Percentiles rank a stretch among this genome's conserved stretches.
These are phyloP conservation scores for Hartigia nigra DNA, from an alignment of 2,888 invertebrate genomes.

Conservation along the genomic window DNA sequence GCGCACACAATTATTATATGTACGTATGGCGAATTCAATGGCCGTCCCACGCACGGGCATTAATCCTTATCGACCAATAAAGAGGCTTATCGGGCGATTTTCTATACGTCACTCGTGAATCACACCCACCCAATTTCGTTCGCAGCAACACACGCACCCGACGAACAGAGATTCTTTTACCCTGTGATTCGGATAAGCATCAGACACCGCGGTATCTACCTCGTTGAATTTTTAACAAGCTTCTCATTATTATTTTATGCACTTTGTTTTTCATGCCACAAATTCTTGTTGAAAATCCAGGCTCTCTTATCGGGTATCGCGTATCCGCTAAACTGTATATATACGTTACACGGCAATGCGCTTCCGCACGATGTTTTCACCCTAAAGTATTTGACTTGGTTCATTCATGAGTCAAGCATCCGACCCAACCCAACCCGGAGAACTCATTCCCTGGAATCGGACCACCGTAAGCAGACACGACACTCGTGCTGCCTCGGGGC, in stretches of 20 bases:
- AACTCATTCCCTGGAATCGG: slow-evolving; percentile 2
- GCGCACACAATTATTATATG: neutral
- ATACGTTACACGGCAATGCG: neutral
- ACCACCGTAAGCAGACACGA: neutral
- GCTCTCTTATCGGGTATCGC: neutral
- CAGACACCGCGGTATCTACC: neutral
- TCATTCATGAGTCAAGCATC: slow-evolving; percentile 18
- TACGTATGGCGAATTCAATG: slow-evolving; percentile 15
- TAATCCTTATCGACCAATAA: slow-evolving; percentile 40
- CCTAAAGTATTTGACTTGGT: slow-evolving; percentile 23
- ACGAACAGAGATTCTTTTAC: neutral
- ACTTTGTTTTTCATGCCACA: neutral
- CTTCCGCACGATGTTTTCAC: slow-evolving; percentile 2
- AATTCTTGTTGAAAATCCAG: neutral
- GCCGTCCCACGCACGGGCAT: slow-evolving; percentile 24
- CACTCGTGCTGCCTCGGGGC: neutral
- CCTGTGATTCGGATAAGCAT: neutral
- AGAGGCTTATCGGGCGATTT: slow-evolving; percentile 37
- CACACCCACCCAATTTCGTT: neutral
- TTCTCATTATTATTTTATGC: neutral
- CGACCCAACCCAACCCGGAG: slow-evolving; percentile 1
- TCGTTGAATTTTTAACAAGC: neutral
- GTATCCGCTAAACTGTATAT: neutral
- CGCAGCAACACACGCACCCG: neutral
- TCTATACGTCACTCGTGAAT: slow-evolving; percentile 19